phyloP scores from a whole-genome alignment of 2,797 vertebrate genomes.

The Sphaeramia orbicularis region DNA sequence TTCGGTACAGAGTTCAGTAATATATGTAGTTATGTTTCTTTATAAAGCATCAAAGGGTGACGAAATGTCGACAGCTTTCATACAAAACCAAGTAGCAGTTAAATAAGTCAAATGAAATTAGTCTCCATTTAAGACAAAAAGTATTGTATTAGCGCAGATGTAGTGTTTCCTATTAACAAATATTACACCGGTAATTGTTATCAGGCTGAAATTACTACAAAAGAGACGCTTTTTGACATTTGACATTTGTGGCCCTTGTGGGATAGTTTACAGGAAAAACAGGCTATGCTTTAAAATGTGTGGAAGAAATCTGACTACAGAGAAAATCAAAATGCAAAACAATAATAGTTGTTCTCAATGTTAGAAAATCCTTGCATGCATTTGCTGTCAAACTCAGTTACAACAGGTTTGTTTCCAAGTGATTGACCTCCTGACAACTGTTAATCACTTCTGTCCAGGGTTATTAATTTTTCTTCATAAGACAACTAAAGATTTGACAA shows the following conservation, averaged over 20 bases:
- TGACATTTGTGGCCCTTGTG: background rate
- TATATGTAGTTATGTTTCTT: too few species aligned
- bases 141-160: background rate
- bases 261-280: conserved; percentile 3
- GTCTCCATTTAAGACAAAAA: conserved; percentile 16
- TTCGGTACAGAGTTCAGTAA: too few species aligned
- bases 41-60: too few species aligned
- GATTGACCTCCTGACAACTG: conserved; percentile 22
- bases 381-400: background rate
- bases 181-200: background rate
- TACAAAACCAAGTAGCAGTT: background rate
- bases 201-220: background rate
- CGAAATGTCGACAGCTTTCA: too few species aligned
- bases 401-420: conserved; percentile 1
- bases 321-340: too few species aligned
- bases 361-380: too few species aligned
- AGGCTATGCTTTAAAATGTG: background rate
- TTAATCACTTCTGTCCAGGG: conserved; percentile 5
- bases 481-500: conserved; percentile 18
- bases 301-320: background rate
- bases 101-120: conserved; percentile 31
- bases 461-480: conserved; percentile 30
- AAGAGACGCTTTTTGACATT: conserved; percentile 7
- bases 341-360: too few species aligned
- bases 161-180: background rate